Evolutionary conservation across 2,888 invertebrate genomes (phyloP).

Genomic region (Drosophila longiperda): DNA sequence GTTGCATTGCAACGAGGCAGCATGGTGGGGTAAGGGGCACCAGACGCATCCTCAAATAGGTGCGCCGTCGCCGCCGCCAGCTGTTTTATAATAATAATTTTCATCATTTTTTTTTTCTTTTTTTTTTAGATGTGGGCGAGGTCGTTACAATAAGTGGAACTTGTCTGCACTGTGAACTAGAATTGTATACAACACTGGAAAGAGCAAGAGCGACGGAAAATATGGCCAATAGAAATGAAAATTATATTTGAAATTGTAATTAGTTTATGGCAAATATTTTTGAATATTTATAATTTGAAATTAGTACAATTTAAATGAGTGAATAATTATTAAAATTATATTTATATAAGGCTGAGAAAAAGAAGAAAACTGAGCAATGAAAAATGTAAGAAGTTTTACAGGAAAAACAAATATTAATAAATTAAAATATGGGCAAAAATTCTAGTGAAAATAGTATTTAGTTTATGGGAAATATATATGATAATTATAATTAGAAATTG

Average conservation of each 20-base stretch:
- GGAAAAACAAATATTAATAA: too few relatives aligned
- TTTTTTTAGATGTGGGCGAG: slow-evolving; percentile 42
- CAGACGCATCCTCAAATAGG: slow-evolving; percentile 65
- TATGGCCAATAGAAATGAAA: too few relatives aligned
- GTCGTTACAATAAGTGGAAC: slow-evolving; percentile 48
- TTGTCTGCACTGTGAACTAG: slow-evolving; percentile 23
- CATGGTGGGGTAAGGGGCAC: slow-evolving; percentile 22
- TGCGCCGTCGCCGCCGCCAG: slow-evolving; percentile 63
- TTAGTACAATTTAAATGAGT: not conserved
- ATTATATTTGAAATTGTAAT: too few relatives aligned
- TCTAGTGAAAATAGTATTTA: not conserved
- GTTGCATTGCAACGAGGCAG: slow-evolving; percentile 35
- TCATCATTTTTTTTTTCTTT: slow-evolving; percentile 27
- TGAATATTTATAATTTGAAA: not conserved
- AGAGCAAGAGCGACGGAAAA: not conserved
- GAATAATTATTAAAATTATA: too few relatives aligned
- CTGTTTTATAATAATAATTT: slow-evolving; percentile 74
- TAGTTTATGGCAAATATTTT: too few relatives aligned
- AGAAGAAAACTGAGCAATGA: too few relatives aligned
- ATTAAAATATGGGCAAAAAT: slow-evolving; percentile 10
- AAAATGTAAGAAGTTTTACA: too few relatives aligned
- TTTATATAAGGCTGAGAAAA: too few relatives aligned
- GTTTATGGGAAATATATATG: not conserved
- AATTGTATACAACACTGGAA: not conserved
- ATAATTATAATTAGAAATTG: not conserved